Evolutionary conservation across 2,888 invertebrate species (phyloP).

Genomic region (Schrankia costaestrigalis): DNA sequence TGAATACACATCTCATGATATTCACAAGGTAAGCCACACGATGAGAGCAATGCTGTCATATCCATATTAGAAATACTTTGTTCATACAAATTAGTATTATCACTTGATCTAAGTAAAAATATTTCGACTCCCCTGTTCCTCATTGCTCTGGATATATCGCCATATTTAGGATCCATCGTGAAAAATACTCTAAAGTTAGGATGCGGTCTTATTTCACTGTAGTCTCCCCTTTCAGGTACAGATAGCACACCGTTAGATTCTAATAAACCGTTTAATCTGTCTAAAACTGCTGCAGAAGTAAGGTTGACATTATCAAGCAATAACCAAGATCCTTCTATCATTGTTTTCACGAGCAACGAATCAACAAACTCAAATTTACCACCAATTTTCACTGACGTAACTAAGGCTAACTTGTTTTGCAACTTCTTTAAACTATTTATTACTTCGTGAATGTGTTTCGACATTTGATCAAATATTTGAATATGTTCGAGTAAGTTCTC

Average conservation of each 20-base stretch:
- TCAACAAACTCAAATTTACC: constrained; percentile 97
- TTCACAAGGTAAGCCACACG: constrained; percentile 59
- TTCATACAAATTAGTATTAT: constrained; percentile 54
- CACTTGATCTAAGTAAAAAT: constrained; percentile 59
- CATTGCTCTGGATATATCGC: constrained; percentile 99
- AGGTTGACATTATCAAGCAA: constrained; percentile 96
- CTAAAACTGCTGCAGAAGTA: constrained; percentile 97
- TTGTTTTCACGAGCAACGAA: constrained; percentile 91
- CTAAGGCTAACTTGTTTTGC: constrained; percentile 64
- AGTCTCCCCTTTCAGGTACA: constrained; percentile 94
- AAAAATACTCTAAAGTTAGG: constrained; percentile 95
- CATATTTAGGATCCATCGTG: constrained; percentile 96
- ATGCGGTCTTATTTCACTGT: constrained; percentile 91
- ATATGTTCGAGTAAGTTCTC: constrained; percentile 39
- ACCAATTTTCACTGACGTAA: constrained; percentile 86
- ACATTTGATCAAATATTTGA: constrained; percentile 22
- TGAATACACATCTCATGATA: constrained; percentile 58
- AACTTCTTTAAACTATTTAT: constrained; percentile 57
- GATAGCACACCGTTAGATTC: constrained; percentile 95
- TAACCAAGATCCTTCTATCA: constrained; percentile 91
- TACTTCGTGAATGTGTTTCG: constrained; percentile 44
- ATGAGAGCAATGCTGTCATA: constrained; percentile 62
- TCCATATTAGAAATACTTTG: too few species aligned
- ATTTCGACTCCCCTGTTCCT: constrained; percentile 98
- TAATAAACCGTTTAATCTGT: constrained; percentile 96